A percentile compares a stretch with the other conserved stretches of the same genome.
Evolutionary conservation across 2,113 vertebrate species (phyloP).

Genomic region (Progne subis): DNA sequence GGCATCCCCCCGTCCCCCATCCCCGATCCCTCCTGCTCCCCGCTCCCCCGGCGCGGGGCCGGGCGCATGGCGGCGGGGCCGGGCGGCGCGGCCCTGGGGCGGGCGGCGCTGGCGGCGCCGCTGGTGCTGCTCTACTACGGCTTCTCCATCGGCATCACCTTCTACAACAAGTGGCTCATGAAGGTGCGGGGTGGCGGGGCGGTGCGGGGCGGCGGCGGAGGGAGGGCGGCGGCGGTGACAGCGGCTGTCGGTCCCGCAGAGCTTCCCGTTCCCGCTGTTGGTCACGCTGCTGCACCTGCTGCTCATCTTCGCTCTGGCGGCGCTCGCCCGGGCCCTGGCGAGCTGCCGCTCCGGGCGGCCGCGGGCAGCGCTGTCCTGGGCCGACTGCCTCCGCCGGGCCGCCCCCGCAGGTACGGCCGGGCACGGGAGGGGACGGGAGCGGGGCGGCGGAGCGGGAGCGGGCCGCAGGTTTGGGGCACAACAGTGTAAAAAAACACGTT

Average conservation of each 20-base stretch:
- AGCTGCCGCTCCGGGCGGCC: conserved; percentile 80
- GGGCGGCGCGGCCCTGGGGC: too few species aligned
- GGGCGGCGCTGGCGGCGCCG: not conserved
- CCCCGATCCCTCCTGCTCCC: too few species aligned
- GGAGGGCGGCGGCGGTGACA: not conserved
- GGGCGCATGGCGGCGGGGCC: too few species aligned
- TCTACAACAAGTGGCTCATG: conserved; percentile 95
- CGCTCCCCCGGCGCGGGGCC: too few species aligned
- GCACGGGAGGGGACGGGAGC: not conserved
- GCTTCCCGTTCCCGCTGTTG: conserved; percentile 91
- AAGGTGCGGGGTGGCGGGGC: conserved; percentile 71
- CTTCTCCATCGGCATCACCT: conserved; percentile 94
- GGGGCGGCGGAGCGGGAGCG: not conserved
- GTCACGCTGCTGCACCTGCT: conserved; percentile 89
- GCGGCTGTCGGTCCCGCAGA: conserved; percentile 63
- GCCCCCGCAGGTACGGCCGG: conserved; percentile 83
- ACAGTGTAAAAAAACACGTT: rapidly evolving
- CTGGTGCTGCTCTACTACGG: not conserved
- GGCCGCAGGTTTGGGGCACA: rapidly evolving
- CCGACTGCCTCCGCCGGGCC: conserved; percentile 83
- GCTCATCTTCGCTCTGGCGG: conserved; percentile 85
- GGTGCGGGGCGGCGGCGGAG: not conserved
- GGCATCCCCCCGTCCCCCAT: too few species aligned
- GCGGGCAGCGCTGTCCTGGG: conserved; percentile 83
- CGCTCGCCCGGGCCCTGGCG: conserved; percentile 73